These are phyloP conservation scores for Crocuta crocuta DNA, from an alignment of 2,113 vertebrate species.

Conservation along the genomic window DNA sequence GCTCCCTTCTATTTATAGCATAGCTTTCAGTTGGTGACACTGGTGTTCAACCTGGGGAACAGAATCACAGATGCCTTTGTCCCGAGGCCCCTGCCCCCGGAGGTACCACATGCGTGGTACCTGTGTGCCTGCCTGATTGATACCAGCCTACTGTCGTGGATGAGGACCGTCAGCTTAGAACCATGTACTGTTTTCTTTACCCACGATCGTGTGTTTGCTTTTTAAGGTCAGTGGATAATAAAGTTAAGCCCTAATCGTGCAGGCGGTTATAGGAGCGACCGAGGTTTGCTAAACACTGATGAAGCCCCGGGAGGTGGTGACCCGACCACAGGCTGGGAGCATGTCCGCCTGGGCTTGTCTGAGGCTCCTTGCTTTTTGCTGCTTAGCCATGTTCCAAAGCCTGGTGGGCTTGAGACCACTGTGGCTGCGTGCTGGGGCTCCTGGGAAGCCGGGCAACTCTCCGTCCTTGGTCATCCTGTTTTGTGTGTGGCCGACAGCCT, in stretches of 20 bases:
- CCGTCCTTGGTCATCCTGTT: not conserved
- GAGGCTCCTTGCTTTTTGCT: not conserved
- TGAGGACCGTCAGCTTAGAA: not conserved
- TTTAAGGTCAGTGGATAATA: not conserved
- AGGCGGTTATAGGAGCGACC: not conserved
- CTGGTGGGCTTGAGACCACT: not conserved
- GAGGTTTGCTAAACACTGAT: not conserved
- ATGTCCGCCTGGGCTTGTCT: not conserved
- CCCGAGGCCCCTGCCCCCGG: accelerated
- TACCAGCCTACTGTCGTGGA: not conserved
- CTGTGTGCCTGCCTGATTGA: not conserved
- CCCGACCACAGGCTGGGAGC: not conserved
- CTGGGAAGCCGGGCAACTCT: not conserved
- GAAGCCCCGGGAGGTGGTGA: not conserved
- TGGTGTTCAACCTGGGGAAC: not conserved
- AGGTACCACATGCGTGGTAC: not conserved
- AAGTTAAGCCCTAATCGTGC: not conserved
- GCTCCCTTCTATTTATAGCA: not conserved
- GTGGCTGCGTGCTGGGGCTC: accelerated
- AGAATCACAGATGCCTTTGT: not conserved
- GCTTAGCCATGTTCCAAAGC: accelerated
- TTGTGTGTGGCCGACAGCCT: not conserved
- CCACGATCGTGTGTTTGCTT: not conserved
- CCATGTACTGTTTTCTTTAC: not conserved
- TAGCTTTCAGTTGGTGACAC: not conserved